These are phyloP conservation scores for Pseudorasbora parva DNA, from an alignment of 2,113 vertebrate species.

Conservation along the genomic window DNA sequence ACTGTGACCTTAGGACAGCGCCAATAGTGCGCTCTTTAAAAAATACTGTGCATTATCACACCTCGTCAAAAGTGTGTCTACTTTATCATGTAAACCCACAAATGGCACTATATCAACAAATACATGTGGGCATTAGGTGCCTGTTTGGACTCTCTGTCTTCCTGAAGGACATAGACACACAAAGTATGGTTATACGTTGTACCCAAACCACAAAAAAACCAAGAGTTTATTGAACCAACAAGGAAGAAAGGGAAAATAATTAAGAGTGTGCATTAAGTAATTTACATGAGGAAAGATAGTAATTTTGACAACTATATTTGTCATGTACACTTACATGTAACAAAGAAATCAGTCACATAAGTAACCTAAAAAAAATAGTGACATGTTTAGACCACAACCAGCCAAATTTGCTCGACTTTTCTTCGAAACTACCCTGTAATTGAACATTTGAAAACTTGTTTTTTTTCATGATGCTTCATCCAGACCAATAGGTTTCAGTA, in stretches of 20 bases:
- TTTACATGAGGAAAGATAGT: no score
- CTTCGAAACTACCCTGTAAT: no score
- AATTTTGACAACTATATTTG: not conserved
- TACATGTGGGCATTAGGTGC: not conserved
- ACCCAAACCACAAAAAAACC: not conserved
- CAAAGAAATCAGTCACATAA: not conserved
- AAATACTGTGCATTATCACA: not conserved
- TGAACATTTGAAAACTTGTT: not conserved
- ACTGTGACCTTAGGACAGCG: constrained; percentile 15
- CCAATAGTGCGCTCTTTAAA: constrained; percentile 19
- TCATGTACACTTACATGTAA: not conserved
- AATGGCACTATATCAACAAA: not conserved
- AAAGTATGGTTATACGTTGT: not conserved
- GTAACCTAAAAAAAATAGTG: not conserved
- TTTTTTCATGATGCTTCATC: not conserved
- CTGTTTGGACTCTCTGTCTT: constrained; percentile 1
- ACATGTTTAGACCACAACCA: not conserved
- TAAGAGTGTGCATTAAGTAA: no score
- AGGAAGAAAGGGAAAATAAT: not conserved
- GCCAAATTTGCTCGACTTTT: not conserved
- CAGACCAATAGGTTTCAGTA: not conserved
- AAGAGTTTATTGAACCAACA: not conserved
- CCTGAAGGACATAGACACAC: not conserved
- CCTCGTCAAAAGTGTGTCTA: not conserved
- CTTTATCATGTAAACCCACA: not conserved